Conservation (phyloP, 2,113 vertebrate genomes). For the Dipodomys ordii region DNA sequence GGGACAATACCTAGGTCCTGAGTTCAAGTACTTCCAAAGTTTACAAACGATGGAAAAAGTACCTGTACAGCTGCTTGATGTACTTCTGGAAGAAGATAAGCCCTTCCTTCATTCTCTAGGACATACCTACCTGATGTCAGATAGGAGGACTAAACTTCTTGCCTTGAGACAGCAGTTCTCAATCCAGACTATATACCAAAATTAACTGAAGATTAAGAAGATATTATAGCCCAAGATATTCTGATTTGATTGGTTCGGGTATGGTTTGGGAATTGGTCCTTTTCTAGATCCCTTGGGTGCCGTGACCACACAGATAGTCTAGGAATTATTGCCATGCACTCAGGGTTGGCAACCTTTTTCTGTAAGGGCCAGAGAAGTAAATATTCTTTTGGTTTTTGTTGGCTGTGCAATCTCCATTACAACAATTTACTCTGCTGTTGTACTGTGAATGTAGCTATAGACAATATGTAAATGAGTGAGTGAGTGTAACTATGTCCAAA, state of each 20-base stretch:
- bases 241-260: slow-evolving; percentile 48
- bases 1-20: too few species aligned
- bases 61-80: background rate
- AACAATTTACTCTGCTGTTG: background rate
- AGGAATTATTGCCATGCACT: background rate
- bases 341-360: background rate
- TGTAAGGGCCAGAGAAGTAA: background rate
- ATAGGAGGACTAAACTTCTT: background rate
- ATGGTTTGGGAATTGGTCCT: slow-evolving; percentile 13
- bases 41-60: background rate
- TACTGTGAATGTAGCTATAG: background rate
- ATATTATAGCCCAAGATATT: background rate
- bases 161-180: background rate
- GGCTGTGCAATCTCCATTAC: background rate
- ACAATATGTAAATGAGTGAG: background rate
- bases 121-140: background rate
- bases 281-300: background rate
- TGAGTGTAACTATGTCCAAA: background rate
- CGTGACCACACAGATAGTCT: background rate
- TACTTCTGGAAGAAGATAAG: background rate
- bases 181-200: background rate
- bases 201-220: background rate
- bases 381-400: background rate
- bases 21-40: too few species aligned
- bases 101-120: background rate